Base-by-base conservation (phyloP, 1,140 invertebrate species). In the Drosophila oshimai region DNA sequence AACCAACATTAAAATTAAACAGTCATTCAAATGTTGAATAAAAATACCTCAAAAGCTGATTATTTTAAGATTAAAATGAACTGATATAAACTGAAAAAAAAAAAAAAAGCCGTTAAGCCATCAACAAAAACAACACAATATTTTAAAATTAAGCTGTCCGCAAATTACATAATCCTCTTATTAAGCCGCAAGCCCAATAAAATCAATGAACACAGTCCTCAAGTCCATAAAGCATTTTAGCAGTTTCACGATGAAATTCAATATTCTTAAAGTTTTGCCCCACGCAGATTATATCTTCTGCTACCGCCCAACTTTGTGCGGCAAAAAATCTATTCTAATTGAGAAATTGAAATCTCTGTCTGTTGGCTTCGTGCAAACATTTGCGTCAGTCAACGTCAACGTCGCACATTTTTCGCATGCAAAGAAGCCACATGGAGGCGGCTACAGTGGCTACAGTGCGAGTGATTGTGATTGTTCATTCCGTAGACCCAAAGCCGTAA, bases 331-430 rank as follows among this genome's bases (percentile, higher is more conserved):
- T 36, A 51, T 53, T 47, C 22, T 54, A 74, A 70, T 81, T 81
- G 57, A 42, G 50, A 71, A 65, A 81, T 60, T 60, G 9, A 67
- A 81, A 68, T 72, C 37, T 34, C 51, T 62, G 39, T 36, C 28
- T 42, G 55, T 62, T 41, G 31, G 28, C 37, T 36, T 39, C 24
- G 61, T 22, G 51, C 51, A 75, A 74, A 80, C 51, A 69, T 77
- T 65, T 31, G 28, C 53, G 28, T 53, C 54, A 51, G 20, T 45
- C 55, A 51, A 45, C 42, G 47, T 45, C 45, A 34, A 28, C 34
- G 13, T 45, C 45, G 70, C 20, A 73, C 49, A 64, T 55, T 54
- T 45, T 53, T 42, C 18, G 49, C 58, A 73, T 64, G 58, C 70
- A 64, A 73, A 73, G 47, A 73, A 72, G 54, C 54, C 68, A 49